Evolutionary conservation across 23 tunicate species (phyloP), one percentile per base, ranked within the genome.

Genomic region (Trididemnum nubilum): DNA sequence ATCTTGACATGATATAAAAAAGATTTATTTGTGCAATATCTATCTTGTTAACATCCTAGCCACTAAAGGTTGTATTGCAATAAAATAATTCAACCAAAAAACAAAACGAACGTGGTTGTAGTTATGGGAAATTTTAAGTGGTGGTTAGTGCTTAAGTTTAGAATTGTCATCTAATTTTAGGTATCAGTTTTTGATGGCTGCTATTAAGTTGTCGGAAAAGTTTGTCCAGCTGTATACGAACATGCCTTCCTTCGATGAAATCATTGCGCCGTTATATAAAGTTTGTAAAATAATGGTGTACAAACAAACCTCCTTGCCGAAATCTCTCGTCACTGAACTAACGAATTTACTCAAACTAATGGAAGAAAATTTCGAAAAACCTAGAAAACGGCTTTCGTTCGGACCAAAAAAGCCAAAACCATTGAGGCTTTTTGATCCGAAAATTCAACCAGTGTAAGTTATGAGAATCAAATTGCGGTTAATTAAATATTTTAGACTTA

Each of bases 391-490:
- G 0, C 71, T 78, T 28, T 69, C 83, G n/a, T 51, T 85, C n/a
- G 90, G 90, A 1, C 51, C 51, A 27, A 37, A 35, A 34, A 85
- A 71, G 51, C 93, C 98, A 19, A 87, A 79, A 67, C 69, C 78
- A 12, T 34, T 93, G 39, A 86, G 81, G 40, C 69, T 93, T 30
- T 79, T 64, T 63, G 89, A 85, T 54, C 98, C 87, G 2, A 93
- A 87, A 80, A 58, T 87, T 31, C 86, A 83, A 59, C 71, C 79
- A 37, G 84, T 72, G 97, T 91, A 70, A 85, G 97, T 90, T 35
- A 33, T n/a, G n/a, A n/a, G n/a, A n/a, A n/a, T n/a, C n/a, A n/a
- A n/a, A n/a, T n/a, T n/a, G n/a, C n/a, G n/a, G n/a, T n/a, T n/a
- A n/a, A n/a, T n/a, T n/a, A n/a, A n/a, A n/a, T n/a, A n/a, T n/a